These are phyloP conservation scores for Paramacrobiotus metropolitanus DNA, from an alignment of 1,140 invertebrate genomes.

Conservation along the genomic window DNA sequence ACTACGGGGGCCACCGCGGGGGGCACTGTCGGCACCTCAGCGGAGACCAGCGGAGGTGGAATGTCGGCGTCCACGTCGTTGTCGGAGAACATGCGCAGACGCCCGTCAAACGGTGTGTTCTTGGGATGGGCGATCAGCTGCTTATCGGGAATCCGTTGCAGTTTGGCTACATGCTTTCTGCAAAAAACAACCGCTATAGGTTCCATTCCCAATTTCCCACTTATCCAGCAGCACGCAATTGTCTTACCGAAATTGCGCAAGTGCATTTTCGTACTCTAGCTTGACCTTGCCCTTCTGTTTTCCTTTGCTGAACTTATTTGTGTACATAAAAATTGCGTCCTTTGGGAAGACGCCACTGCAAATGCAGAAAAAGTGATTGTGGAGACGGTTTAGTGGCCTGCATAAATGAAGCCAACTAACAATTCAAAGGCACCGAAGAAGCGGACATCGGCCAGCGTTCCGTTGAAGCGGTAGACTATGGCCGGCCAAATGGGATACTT, in stretches of 20 bases:
- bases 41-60: too few species aligned
- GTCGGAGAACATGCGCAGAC: background rate
- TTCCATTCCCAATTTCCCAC: too few species aligned
- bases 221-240: too few species aligned
- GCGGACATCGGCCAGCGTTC: background rate
- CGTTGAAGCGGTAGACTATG: conserved; percentile 2
- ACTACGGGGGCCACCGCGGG: too few species aligned
- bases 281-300: background rate
- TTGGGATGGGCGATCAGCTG: background rate
- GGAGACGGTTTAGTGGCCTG: background rate
- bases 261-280: background rate
- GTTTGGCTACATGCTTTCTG: background rate
- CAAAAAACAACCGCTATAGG: background rate
- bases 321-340: background rate
- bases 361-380: background rate
- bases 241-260: background rate
- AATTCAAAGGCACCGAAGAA: conserved; percentile 3
- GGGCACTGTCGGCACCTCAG: too few species aligned
- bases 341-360: background rate
- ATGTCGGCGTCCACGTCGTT: too few species aligned
- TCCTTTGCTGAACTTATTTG: background rate
- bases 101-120: background rate
- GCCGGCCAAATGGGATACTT: background rate
- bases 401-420: background rate
- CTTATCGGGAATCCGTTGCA: background rate